These are phyloP conservation scores for Oxyscelio sp. DNA, from an alignment of 2,888 invertebrate genomes.

Conservation along the genomic window DNA sequence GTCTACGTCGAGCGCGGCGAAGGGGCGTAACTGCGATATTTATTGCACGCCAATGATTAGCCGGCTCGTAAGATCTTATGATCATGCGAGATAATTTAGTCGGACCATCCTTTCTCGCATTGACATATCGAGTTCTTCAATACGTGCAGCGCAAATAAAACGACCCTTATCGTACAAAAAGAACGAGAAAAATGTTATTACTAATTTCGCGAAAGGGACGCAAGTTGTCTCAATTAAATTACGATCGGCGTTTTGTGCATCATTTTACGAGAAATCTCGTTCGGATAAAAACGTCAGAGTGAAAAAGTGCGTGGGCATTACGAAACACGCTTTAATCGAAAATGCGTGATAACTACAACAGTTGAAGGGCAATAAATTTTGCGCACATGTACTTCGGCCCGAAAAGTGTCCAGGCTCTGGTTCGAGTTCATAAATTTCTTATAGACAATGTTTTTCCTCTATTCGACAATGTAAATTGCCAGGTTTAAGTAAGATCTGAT, in stretches of 20 bases:
- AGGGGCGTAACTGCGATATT: constrained; percentile 69
- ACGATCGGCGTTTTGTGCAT: constrained; percentile 30
- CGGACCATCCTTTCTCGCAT: constrained; percentile 63
- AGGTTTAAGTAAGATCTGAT: too few species aligned
- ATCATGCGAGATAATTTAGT: constrained; percentile 71
- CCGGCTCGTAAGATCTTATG: constrained; percentile 73
- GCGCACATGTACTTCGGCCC: too few species aligned
- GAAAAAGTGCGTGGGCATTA: not conserved
- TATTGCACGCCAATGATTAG: constrained; percentile 72
- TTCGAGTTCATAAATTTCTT: not conserved
- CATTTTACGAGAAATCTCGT: constrained; percentile 10
- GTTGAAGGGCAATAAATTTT: too few species aligned
- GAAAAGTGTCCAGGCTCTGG: too few species aligned
- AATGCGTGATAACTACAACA: too few species aligned
- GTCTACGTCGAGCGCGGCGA: constrained; percentile 46
- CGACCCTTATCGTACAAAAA: constrained; percentile 49
- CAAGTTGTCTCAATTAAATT: constrained; percentile 38
- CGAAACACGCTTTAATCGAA: too few species aligned
- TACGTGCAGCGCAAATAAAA: constrained; percentile 44
- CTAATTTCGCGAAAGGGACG: constrained; percentile 55
- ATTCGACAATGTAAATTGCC: too few species aligned
- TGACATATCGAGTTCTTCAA: constrained; percentile 62
- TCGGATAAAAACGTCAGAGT: not conserved
- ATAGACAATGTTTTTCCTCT: not conserved
- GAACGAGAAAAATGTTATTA: constrained; percentile 37